These are phyloP conservation scores for Gastrophryne carolinensis DNA, from an alignment of 2,797 vertebrate species.

Conservation along the genomic window DNA sequence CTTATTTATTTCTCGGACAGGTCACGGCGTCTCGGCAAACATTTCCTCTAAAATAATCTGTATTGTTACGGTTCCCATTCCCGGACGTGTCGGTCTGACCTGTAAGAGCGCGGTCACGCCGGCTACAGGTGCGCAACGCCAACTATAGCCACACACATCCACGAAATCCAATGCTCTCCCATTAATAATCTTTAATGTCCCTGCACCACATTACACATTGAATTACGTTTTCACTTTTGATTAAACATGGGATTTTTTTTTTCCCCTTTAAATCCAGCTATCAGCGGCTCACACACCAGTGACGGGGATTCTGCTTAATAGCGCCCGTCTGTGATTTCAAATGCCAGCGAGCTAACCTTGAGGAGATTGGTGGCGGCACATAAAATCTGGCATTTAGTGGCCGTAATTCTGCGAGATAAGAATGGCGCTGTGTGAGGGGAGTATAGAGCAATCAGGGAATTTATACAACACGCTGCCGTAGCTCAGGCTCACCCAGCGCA, in stretches of 20 bases:
- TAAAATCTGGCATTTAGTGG: constrained; percentile 33
- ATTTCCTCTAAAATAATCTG: not conserved
- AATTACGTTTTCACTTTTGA: constrained; percentile 8
- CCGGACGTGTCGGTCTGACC: not conserved
- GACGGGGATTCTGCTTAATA: not conserved
- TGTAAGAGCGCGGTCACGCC: not conserved
- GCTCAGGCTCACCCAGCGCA: too few species aligned
- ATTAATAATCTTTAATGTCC: not conserved
- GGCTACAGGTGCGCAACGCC: not conserved
- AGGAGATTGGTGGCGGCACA: constrained; percentile 17
- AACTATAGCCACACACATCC: not conserved
- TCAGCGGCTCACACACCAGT: not conserved
- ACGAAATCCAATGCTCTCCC: not conserved
- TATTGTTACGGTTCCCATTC: not conserved
- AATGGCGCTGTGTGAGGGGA: not conserved
- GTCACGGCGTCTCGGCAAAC: not conserved
- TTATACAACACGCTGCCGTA: too few species aligned
- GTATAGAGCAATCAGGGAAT: not conserved
- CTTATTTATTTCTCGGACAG: not conserved
- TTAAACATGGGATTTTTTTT: constrained; percentile 1
- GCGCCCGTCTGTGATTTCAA: constrained; percentile 3
- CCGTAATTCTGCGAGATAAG: constrained; percentile 7
- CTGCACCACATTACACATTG: not conserved
- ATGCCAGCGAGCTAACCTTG: constrained; percentile 33
- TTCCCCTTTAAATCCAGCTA: not conserved